Base-by-base conservation (phyloP, 2,113 vertebrate genomes). In the Siphamia tubifer region DNA sequence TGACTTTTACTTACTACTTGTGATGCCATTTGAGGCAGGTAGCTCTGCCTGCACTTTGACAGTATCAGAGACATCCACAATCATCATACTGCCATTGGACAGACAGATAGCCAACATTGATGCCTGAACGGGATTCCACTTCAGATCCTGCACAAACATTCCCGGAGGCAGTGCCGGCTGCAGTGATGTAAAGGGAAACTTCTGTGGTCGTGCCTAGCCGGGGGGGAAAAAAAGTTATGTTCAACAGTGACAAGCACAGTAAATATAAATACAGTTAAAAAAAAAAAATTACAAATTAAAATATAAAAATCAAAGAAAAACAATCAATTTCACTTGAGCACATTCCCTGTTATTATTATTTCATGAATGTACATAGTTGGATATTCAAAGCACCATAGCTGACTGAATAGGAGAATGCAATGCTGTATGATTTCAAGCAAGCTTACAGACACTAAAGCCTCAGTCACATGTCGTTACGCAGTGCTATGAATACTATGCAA, bases 31-130 rank as follows among this genome's bases (percentile, higher is more conserved):
- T 0, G 93, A 78, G 28, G 93, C 63, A 0, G 96, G 96, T 4
- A 97, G 92, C 0, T 87, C 78, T 4, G 95, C 95, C 5, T 87
- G 88, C 7, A 95, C 81, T 45, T 85, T 93, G 24, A 95, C 92
- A 0, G 54, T n/a, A 2, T 95, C 94, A 0, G 91, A 91, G 42
- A 98, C 94, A 25, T 96, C 95, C 62, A 99, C 82, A 61, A 98
- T 94, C 35, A 94, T 89, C 70, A 99, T 93, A 34, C 94, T 94
- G 74, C 98, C 96, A 1, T 98, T 95, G 0, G 95, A 94, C 65
- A 96, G 83, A 51, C 96, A 98, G 51, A 88, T 24, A 0, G 96
- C 96, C 85, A 96, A 79, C 90, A 95, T 89, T 31, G 92, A 79
- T 0, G 90, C 69, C 1, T 84, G 91, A 0, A 76, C 76, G 0